Evolutionary conservation across 2,113 vertebrate genomes (phyloP).

Genomic region (Triplophysa tibetana): DNA sequence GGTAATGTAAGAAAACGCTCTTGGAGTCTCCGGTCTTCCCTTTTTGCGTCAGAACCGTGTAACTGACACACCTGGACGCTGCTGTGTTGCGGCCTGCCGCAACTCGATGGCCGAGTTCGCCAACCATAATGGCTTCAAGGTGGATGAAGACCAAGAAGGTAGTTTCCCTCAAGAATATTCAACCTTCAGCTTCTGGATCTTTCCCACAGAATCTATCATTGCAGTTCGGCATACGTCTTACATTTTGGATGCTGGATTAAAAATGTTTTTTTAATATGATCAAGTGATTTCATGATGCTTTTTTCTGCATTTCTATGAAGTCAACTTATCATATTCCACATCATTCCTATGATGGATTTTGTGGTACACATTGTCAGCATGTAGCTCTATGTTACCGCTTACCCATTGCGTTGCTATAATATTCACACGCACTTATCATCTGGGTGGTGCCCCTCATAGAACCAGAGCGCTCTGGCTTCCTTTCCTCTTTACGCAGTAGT

Average conservation of each 20-base stretch:
- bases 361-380: conserved; percentile 18
- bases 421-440: conserved; percentile 52
- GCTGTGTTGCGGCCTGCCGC: conserved; percentile 9
- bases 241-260: background rate
- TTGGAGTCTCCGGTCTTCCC: conserved; percentile 42
- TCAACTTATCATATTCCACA: conserved; percentile 16
- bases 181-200: conserved; percentile 3
- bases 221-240: background rate
- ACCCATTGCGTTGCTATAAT: conserved; percentile 43
- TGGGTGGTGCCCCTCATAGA: conserved; percentile 6
- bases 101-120: conserved; percentile 1
- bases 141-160: conserved; percentile 31
- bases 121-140: conserved; percentile 47
- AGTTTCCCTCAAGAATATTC: conserved; percentile 13
- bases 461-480: background rate
- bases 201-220: background rate
- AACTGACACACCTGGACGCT: conserved; percentile 51
- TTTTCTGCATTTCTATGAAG: background rate
- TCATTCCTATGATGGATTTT: background rate
- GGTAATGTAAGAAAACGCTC: conserved; percentile 40
- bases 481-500: conserved; percentile 3
- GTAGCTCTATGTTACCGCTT: background rate
- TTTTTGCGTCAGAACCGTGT: conserved; percentile 50
- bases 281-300: background rate
- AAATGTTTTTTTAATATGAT: background rate